Base-by-base conservation (phyloP, 2,797 vertebrate genomes). In the Euphonia xanthogaster region DNA sequence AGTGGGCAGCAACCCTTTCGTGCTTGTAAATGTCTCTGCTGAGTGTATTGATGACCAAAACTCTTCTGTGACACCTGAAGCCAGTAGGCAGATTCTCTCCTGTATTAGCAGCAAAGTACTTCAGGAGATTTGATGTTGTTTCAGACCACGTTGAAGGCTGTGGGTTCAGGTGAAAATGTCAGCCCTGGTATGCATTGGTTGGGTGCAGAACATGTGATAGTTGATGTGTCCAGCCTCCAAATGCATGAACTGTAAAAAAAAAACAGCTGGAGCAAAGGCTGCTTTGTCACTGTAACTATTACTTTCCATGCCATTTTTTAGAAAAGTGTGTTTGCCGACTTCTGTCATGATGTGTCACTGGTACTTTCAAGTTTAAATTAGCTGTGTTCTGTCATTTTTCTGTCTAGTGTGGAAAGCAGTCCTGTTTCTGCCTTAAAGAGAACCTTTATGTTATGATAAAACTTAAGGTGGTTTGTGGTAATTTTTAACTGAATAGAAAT, bases 321-420 rank as follows among this genome's bases (percentile, higher is more conserved):
- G 45, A 61, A 84, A 68, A 81, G 31, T 1, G 0, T 37, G 19
- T 51, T 72, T n/a, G 47, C n/a, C 0, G 0, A 6, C 10, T 44
- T 65, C 15, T 0, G 7, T 61, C 27, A 9, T 17, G 24, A 17
- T 28, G 14, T 65, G 50, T 75, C 39, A 15, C 51, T 57, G 31
- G 22, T 68, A 23, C 39, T 65, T 86, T 47, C 27, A 75, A 23
- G 39, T 27, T 58, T 45, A 12, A 51, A 40, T 70, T 42, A 37
- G 14, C 31, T 85, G 7, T 31, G 4, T 68, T 88, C 1, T 88
- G n/a, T 70, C 20, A n/a, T 28, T 82, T 87, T 68, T 76, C 42
- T 18, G 9, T 65, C 18, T 50, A 10, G 7, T 22, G 0, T 84
- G 62, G 47, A 22, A 82, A 78, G 3, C 48, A 10, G 73, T 77